Percentiles rank a stretch among this genome's conserved stretches.
Evolutionary conservation across 1,140 invertebrate species (phyloP).

Genomic region (Philopotamus ludificatus): DNA sequence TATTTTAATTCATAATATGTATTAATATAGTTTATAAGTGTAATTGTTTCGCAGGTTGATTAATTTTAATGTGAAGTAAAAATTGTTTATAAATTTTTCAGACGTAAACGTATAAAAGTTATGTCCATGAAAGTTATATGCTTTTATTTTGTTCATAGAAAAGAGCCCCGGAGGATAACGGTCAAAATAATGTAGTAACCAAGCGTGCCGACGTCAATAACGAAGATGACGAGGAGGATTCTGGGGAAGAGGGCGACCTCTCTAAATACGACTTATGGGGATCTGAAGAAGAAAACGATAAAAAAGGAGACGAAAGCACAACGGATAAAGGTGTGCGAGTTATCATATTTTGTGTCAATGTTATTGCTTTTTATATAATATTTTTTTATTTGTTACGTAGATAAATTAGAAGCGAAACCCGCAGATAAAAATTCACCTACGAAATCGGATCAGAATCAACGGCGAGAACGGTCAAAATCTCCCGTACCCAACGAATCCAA

Average conservation of each 20-base stretch:
- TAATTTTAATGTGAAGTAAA: too few species aligned
- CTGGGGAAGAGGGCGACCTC: slow-evolving; percentile 53
- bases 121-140: too few species aligned
- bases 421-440: slow-evolving; percentile 2
- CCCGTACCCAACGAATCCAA: neutral
- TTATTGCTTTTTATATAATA: neutral
- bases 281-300: slow-evolving; percentile 49
- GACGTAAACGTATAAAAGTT: too few species aligned
- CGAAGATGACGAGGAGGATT: slow-evolving; percentile 46
- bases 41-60: too few species aligned
- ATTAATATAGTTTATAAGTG: too few species aligned
- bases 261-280: slow-evolving; percentile 56
- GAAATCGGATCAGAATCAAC: slow-evolving; percentile 3
- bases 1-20: too few species aligned
- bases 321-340: slow-evolving; percentile 49
- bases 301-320: slow-evolving; percentile 36
- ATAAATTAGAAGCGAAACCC: neutral
- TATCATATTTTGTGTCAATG: neutral
- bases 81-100: too few species aligned
- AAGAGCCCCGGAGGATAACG: slow-evolving; percentile 6
- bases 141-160: neutral
- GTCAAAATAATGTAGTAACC: slow-evolving; percentile 9
- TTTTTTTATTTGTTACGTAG: neutral
- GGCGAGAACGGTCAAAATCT: slow-evolving; percentile 19
- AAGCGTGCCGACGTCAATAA: too few species aligned